Conservation (phyloP, 2,888 invertebrate species). For the Idaea aversata region DNA sequence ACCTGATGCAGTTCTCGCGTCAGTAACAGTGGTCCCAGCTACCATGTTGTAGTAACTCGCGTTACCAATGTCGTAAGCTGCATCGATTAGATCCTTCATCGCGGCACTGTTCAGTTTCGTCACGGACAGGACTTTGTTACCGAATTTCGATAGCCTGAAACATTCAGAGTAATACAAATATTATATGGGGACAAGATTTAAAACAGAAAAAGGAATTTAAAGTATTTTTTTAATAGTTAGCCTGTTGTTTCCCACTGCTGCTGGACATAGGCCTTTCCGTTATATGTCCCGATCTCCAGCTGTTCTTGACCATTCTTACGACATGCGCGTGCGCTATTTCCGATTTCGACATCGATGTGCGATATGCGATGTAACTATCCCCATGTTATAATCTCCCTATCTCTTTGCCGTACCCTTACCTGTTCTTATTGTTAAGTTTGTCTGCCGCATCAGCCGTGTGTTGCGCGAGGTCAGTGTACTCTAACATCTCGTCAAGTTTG, state of each 20-base stretch:
- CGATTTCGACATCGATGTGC: no score
- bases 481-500: slow-evolving; percentile 86
- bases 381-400: no score
- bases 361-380: no score
- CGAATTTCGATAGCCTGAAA: slow-evolving; percentile 62
- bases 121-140: slow-evolving; percentile 65
- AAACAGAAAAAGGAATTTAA: not conserved
- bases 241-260: no score
- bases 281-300: no score
- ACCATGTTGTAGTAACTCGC: slow-evolving; percentile 46
- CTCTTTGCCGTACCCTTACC: slow-evolving; percentile 46
- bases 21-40: slow-evolving; percentile 47
- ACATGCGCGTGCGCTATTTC: no score
- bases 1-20: slow-evolving; percentile 72
- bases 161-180: slow-evolving; percentile 2
- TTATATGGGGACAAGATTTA: not conserved
- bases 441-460: slow-evolving; percentile 81
- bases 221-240: no score
- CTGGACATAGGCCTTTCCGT: no score
- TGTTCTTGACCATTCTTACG: no score
- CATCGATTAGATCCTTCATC: slow-evolving; percentile 65
- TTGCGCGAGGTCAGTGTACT: slow-evolving; percentile 83
- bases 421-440: slow-evolving; percentile 77
- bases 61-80: slow-evolving; percentile 60
- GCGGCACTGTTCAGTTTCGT: slow-evolving; percentile 62